Evolutionary conservation across 92 coral and sea anemone genomes (phyloP).

Genomic region (Isaurus tuberculatus): DNA sequence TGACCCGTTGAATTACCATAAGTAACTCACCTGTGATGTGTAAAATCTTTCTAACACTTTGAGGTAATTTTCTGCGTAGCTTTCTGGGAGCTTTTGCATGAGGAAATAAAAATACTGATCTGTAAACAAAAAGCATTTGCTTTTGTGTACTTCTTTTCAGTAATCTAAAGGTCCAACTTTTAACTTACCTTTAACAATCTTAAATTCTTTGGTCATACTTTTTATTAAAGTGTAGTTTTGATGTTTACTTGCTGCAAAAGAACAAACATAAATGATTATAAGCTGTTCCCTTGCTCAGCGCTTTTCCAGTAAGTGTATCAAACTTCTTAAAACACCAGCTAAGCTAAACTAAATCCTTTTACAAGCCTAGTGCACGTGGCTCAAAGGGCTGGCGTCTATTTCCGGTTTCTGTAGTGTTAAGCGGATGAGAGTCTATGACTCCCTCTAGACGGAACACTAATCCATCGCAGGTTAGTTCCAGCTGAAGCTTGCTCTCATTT

Average conservation of each 20-base stretch:
- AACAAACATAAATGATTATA: neutral
- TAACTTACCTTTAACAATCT: conserved; percentile 7
- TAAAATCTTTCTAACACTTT: neutral
- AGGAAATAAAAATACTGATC: neutral
- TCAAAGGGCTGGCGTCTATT: no score
- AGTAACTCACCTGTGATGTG: conserved; percentile 11
- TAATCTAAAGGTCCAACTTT: neutral
- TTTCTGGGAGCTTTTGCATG: neutral
- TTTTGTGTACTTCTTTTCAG: neutral
- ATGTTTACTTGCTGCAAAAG: conserved; percentile 3
- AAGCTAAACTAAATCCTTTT: no score
- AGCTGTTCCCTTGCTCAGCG: neutral
- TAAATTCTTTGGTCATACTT: conserved; percentile 2
- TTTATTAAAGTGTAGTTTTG: conserved; percentile 23
- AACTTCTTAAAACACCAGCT: no score
- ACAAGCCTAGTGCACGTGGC: no score
- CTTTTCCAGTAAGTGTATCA: neutral
- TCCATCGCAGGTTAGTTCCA: no score
- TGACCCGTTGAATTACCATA: no score
- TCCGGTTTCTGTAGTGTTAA: no score
- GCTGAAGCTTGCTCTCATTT: no score
- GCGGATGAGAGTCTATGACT: no score
- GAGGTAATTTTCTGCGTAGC: neutral
- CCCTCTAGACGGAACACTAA: no score
- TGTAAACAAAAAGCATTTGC: neutral